Conservation (phyloP, 2,888 invertebrate genomes). For the Noctua pronuba region DNA sequence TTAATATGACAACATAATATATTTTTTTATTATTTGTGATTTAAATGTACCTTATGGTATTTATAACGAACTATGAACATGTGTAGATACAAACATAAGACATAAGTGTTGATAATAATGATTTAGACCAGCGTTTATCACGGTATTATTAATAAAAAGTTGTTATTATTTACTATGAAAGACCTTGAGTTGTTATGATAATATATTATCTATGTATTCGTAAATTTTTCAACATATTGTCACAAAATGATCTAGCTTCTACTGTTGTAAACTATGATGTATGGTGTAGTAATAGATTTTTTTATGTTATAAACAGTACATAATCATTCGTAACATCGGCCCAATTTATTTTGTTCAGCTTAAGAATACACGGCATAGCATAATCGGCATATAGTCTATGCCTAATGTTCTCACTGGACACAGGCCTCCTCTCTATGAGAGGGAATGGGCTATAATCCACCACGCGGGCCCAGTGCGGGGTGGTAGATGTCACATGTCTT, state of each 20-base stretch:
- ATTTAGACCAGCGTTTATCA: slow-evolving; percentile 17
- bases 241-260: slow-evolving; percentile 7
- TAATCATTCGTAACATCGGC: slow-evolving; percentile 2
- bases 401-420: too few relatives aligned
- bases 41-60: slow-evolving; percentile 33
- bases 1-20: slow-evolving; percentile 13
- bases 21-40: slow-evolving; percentile 28
- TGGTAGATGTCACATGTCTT: too few relatives aligned
- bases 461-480: too few relatives aligned
- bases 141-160: slow-evolving; percentile 11
- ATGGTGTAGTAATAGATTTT: not conserved
- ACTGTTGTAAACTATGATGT: slow-evolving; percentile 4
- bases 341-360: not conserved
- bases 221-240: slow-evolving; percentile 17
- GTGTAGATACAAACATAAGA: slow-evolving; percentile 24
- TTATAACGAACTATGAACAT: slow-evolving; percentile 18
- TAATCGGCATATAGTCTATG: too few relatives aligned
- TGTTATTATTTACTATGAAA: slow-evolving; percentile 14
- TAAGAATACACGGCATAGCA: not conserved
- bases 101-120: slow-evolving; percentile 42
- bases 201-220: not conserved
- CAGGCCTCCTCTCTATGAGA: too few relatives aligned
- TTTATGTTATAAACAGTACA: not conserved
- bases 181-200: slow-evolving; percentile 35
- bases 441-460: too few relatives aligned